Percentiles rank a stretch among this genome's conserved stretches.
These are phyloP conservation scores for Baronia brevicornis DNA, from an alignment of 2,888 invertebrate genomes.

Conservation along the genomic window DNA sequence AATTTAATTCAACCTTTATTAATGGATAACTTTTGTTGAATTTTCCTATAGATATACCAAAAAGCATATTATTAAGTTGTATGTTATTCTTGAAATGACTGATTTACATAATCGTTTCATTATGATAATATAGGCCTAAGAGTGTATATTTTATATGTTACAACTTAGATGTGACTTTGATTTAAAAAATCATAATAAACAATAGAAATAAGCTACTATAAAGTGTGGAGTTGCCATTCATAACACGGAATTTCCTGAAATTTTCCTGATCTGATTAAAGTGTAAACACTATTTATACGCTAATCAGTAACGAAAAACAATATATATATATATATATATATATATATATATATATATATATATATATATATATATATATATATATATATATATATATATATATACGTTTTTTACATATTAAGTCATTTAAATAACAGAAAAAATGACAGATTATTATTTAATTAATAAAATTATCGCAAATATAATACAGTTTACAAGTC, in stretches of 20 bases:
- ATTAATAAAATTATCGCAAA: no score
- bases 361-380: no score
- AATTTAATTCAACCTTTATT: slow-evolving; percentile 7
- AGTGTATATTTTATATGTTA: slow-evolving; percentile 39
- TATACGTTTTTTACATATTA: no score
- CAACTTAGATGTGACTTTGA: slow-evolving; percentile 12
- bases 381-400: no score
- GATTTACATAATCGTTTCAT: slow-evolving; percentile 59
- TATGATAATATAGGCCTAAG: slow-evolving; percentile 40
- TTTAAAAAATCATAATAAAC: slow-evolving; percentile 3
- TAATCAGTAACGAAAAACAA: no score
- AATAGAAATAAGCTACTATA: slow-evolving; percentile 6
- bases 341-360: no score
- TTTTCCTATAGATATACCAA: slow-evolving; percentile 20
- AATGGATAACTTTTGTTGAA: slow-evolving; percentile 10
- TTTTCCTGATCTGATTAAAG: background rate
- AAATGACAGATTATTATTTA: no score
- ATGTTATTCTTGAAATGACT: slow-evolving; percentile 57
- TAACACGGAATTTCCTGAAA: background rate
- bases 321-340: no score
- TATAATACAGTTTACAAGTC: no score
- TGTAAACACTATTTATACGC: no score
- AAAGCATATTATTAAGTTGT: slow-evolving; percentile 34
- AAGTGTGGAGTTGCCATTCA: background rate
- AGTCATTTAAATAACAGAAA: no score